Percentiles rank a stretch among this genome's conserved stretches.
Evolutionary conservation across 1,140 invertebrate species (phyloP).

Genomic region (Diplogasteroides magnus): DNA sequence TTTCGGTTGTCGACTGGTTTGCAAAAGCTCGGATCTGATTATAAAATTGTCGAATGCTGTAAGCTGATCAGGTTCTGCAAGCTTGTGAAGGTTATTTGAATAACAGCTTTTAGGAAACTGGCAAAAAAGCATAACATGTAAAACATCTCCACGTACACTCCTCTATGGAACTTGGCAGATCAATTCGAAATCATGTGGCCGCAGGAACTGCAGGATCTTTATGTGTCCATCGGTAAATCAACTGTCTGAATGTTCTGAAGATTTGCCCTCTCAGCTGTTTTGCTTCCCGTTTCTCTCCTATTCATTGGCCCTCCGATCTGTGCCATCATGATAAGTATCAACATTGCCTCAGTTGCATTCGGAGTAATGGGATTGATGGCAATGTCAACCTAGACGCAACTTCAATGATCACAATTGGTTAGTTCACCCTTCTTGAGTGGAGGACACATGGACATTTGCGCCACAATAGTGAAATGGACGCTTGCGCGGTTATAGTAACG

Average conservation of each 20-base stretch:
- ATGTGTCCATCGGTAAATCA: slow-evolving; percentile 43
- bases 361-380: slow-evolving; percentile 94
- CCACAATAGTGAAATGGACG: too few species aligned
- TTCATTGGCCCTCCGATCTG: slow-evolving; percentile 89
- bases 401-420: slow-evolving; percentile 97
- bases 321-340: slow-evolving; percentile 84
- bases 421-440: too few species aligned
- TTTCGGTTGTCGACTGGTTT: slow-evolving; percentile 41
- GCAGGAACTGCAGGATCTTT: slow-evolving; percentile 47
- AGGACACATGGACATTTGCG: too few species aligned
- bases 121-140: slow-evolving; percentile 19
- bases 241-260: too few species aligned
- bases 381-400: slow-evolving; percentile 86
- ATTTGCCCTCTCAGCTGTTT: slow-evolving; percentile 79
- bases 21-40: slow-evolving; percentile 32
- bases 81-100: too few species aligned
- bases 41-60: slow-evolving; percentile 33
- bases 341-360: slow-evolving; percentile 87
- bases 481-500: too few species aligned
- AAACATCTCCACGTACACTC: slow-evolving; percentile 35
- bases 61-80: slow-evolving; percentile 32
- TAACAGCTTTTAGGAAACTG: slow-evolving; percentile 24
- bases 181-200: slow-evolving; percentile 50
- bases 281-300: slow-evolving; percentile 88
- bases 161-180: slow-evolving; percentile 46